phyloP scores from a whole-genome alignment of 2,113 vertebrate genomes.

The Lamprologus tigripictilis region DNA sequence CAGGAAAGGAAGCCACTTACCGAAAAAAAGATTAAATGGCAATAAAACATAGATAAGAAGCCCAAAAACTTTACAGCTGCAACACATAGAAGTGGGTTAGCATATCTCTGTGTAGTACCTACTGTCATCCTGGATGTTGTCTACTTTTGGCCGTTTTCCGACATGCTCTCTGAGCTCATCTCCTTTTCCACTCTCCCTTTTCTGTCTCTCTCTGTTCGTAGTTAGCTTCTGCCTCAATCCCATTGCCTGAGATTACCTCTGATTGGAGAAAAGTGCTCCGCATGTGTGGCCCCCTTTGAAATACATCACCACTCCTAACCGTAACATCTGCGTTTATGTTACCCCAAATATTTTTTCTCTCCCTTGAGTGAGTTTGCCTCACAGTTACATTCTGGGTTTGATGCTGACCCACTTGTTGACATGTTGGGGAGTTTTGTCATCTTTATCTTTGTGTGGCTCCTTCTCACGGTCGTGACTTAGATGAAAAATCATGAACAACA shows the following conservation, averaged over 20 bases:
- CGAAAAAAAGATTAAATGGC: neutral
- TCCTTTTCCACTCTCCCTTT: neutral
- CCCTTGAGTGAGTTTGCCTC: slow-evolving; percentile 42
- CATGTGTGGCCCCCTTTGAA: slow-evolving; percentile 46
- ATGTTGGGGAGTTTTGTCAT: neutral
- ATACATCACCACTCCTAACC: slow-evolving; percentile 33
- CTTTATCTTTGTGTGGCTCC: neutral
- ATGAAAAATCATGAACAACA: slow-evolving; percentile 36
- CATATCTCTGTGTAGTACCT: neutral
- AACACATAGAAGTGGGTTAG: neutral
- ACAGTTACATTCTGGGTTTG: neutral
- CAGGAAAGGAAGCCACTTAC: neutral
- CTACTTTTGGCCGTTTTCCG: neutral
- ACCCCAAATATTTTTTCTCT: neutral
- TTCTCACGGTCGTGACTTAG: neutral
- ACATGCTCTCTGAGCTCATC: neutral
- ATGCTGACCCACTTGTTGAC: neutral
- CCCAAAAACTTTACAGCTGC: neutral
- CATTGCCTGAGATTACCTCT: slow-evolving; percentile 9
- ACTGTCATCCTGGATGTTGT: neutral
- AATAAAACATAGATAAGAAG: neutral
- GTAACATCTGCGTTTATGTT: slow-evolving; percentile 56
- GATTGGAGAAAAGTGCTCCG: slow-evolving; percentile 32
- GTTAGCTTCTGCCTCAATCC: neutral
- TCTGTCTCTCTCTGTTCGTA: neutral